Percentiles rank a stretch among this genome's conserved stretches.
These are phyloP conservation scores for Erethizon dorsatum DNA, from an alignment of 2,797 vertebrate genomes.

Conservation along the genomic window DNA sequence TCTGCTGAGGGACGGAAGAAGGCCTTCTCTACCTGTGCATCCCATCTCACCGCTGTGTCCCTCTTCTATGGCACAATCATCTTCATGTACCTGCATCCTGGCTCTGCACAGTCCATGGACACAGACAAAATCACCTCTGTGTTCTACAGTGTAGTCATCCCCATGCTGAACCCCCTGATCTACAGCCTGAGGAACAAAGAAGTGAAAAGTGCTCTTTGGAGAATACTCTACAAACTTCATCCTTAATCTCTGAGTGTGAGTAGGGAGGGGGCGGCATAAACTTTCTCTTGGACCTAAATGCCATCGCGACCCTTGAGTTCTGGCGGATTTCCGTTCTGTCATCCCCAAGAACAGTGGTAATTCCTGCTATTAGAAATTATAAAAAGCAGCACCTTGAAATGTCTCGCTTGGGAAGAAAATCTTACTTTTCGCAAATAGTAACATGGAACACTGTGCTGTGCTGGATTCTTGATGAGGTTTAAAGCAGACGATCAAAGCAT, in stretches of 20 bases:
- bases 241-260: background rate
- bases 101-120: slow-evolving; percentile 64
- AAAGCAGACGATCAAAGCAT: slow-evolving; percentile 2
- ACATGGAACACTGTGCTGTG: background rate
- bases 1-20: slow-evolving; percentile 67
- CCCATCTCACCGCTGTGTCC: slow-evolving; percentile 70
- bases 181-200: slow-evolving; percentile 85
- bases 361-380: background rate
- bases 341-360: background rate
- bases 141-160: slow-evolving; percentile 82
- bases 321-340: slow-evolving; percentile 1
- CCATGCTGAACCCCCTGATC: slow-evolving; percentile 82
- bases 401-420: background rate
- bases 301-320: background rate
- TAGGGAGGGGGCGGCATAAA: background rate
- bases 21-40: slow-evolving; percentile 73
- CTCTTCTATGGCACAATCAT: slow-evolving; percentile 80
- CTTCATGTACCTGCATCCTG: slow-evolving; percentile 81
- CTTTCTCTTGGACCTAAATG: background rate
- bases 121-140: slow-evolving; percentile 80
- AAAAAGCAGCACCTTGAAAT: slow-evolving; percentile 7
- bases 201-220: slow-evolving; percentile 77
- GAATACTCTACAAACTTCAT: slow-evolving; percentile 21
- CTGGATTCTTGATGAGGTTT: background rate
- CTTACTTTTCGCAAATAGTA: background rate